Evolutionary conservation across 2,888 invertebrate species (phyloP), one percentile per base, ranked within the genome.

Genomic region (Campaea margaritaria): DNA sequence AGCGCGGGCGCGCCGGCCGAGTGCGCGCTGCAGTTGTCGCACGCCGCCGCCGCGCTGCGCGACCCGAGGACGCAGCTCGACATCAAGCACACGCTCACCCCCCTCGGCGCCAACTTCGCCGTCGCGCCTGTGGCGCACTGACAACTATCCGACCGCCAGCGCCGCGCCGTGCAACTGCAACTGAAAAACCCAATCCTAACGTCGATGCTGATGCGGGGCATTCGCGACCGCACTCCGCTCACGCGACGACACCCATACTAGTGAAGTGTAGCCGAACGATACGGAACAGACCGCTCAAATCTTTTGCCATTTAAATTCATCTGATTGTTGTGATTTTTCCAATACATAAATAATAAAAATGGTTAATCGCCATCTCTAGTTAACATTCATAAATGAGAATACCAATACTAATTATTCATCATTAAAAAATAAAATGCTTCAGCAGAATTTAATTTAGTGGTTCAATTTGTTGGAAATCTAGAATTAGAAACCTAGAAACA

Each of bases 1-100:
- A 96, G 97, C 0, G 94, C 95, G 11, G 93, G 93, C 60, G 93
- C 97, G 12, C 96, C 97, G 80, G 96, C 97, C 0, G 98, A 98
- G 80, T 97, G 97, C 79, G 95, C 97, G 0, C 86, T 98, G 58
- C 98, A 99, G 82, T 93, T 99, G 60, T 96, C 97, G 13, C 98
- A 98, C 85, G 98, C 98, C 0, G 96, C 97, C 4, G 95, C 95
- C 46, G 95, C 96, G 64, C 91, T 99, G 5, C 93, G 96, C 39
- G 96, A 96, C 83, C 95, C 95, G 0, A 90, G 95, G 50, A 95
- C 90, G 0, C 89, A 85, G 0, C 78, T 90, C 38, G 91, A 91
- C 69, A 82, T 89, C 64, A 91, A 93, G 56, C 86, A 87, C 67
- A 85, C 88, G 5, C 76, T 91, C 2, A 84, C 85, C 46, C 91